A percentile compares a stretch with the other conserved stretches of the same genome.
phyloP scores from a whole-genome alignment of 1,140 invertebrate species.

The Aphaenogaster rudis region DNA sequence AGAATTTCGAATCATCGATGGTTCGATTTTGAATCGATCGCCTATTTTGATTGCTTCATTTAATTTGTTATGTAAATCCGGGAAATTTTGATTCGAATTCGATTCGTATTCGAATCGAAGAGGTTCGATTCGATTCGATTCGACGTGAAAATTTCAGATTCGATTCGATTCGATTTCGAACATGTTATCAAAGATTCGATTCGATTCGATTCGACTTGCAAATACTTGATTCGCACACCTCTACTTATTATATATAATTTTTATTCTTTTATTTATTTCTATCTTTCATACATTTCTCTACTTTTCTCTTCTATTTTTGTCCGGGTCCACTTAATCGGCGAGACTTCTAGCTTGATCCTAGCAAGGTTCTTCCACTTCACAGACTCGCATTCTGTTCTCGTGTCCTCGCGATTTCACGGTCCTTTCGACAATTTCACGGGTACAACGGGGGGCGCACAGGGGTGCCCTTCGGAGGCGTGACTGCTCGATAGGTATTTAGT shows the following conservation, averaged over 20 bases:
- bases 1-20: too few relatives aligned
- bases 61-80: too few relatives aligned
- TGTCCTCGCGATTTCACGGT: conserved; percentile 44
- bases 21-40: too few relatives aligned
- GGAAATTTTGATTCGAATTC: too few relatives aligned
- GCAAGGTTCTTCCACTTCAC: conserved; percentile 9
- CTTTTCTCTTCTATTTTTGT: not conserved
- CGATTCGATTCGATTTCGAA: too few relatives aligned
- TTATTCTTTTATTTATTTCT: not conserved
- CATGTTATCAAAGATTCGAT: too few relatives aligned
- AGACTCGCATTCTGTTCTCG: not conserved
- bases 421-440: conserved; percentile 57
- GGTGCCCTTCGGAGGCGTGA: conserved; percentile 59
- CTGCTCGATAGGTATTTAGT: conserved; percentile 76
- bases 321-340: not conserved
- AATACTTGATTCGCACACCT: too few relatives aligned
- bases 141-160: too few relatives aligned
- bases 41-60: too few relatives aligned
- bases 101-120: too few relatives aligned
- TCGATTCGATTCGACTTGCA: too few relatives aligned
- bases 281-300: not conserved
- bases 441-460: conserved; percentile 17
- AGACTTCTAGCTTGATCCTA: not conserved
- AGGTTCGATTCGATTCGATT: too few relatives aligned
- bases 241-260: not conserved